Evolutionary conservation across 2,797 vertebrate genomes (phyloP).

Genomic region (Platyrinchus mystaceus): DNA sequence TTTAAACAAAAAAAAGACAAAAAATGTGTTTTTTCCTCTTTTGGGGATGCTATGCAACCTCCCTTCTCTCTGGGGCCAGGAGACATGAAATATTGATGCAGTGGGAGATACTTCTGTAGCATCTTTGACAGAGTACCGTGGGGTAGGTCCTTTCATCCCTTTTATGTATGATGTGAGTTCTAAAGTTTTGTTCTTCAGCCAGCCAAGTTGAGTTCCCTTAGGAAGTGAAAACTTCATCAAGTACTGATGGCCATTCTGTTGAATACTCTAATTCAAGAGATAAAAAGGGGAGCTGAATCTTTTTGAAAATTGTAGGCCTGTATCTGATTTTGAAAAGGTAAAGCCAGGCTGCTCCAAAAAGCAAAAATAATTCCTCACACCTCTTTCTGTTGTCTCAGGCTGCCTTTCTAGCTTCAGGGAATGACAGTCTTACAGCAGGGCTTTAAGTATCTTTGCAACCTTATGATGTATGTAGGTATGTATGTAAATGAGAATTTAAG

Average conservation of each 20-base stretch:
- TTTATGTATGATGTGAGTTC: constrained; percentile 3
- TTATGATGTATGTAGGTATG: neutral
- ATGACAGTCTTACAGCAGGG: neutral
- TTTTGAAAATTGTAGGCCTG: neutral
- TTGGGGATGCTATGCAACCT: neutral
- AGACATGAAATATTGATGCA: constrained; percentile 29
- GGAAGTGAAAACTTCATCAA: neutral
- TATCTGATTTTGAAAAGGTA: neutral
- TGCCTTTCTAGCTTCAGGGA: neutral
- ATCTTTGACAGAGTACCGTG: neutral
- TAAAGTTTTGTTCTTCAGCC: constrained; percentile 9
- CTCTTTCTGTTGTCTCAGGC: neutral
- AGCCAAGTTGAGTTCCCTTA: neutral
- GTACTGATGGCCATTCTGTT: neutral
- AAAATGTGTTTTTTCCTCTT: neutral
- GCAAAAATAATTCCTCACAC: neutral
- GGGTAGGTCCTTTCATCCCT: constrained; percentile 4
- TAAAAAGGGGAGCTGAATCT: neutral
- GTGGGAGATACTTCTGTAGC: constrained; percentile 12
- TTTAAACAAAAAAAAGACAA: neutral
- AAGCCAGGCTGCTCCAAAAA: neutral
- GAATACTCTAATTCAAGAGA: neutral
- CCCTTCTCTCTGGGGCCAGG: neutral
- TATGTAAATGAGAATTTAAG: constrained; percentile 15
- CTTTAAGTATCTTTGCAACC: neutral